phyloP scores from a whole-genome alignment of 2,888 invertebrate genomes.

The Spicauda simplicius region DNA sequence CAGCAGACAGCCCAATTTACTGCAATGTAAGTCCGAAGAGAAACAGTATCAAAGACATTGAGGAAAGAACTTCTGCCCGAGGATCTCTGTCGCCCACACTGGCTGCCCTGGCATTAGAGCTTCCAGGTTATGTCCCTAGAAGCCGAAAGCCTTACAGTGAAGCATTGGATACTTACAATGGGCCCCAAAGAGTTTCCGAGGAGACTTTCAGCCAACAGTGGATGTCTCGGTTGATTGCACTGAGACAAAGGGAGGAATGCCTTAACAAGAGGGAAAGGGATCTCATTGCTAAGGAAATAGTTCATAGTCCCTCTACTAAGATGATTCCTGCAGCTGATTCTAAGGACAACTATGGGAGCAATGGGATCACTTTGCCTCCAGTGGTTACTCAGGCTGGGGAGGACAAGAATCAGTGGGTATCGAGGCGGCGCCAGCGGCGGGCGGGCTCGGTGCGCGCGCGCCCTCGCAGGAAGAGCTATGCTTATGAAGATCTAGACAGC shows the following conservation, averaged over 20 bases:
- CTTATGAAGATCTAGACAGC: conserved; percentile 84
- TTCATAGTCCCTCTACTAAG: conserved; percentile 68
- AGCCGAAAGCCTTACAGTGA: conserved; percentile 64
- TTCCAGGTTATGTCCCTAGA: conserved; percentile 78
- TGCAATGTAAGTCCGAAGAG: conserved; percentile 64
- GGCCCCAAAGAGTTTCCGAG: conserved; percentile 80
- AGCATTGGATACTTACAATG: conserved; percentile 56
- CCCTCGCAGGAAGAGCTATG: conserved; percentile 64
- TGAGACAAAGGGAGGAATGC: conserved; percentile 80
- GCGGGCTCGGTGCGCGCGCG: conserved; percentile 58
- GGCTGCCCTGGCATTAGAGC: conserved; percentile 74
- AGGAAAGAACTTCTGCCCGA: conserved; percentile 48
- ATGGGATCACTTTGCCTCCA: conserved; percentile 76
- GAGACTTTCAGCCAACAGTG: conserved; percentile 84
- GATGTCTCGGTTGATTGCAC: conserved; percentile 81
- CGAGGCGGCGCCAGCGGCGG: conserved; percentile 62
- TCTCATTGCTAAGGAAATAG: conserved; percentile 73
- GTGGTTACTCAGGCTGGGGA: conserved; percentile 54
- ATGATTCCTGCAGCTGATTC: conserved; percentile 57
- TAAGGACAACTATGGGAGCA: conserved; percentile 49
- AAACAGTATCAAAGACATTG: conserved; percentile 47
- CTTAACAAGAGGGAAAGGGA: conserved; percentile 80
- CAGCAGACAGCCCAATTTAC: conserved; percentile 68
- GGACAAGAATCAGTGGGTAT: conserved; percentile 50
- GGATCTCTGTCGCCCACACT: conserved; percentile 72